phyloP scores from a whole-genome alignment of 2,797 vertebrate species.

The Danio aesculapii region DNA sequence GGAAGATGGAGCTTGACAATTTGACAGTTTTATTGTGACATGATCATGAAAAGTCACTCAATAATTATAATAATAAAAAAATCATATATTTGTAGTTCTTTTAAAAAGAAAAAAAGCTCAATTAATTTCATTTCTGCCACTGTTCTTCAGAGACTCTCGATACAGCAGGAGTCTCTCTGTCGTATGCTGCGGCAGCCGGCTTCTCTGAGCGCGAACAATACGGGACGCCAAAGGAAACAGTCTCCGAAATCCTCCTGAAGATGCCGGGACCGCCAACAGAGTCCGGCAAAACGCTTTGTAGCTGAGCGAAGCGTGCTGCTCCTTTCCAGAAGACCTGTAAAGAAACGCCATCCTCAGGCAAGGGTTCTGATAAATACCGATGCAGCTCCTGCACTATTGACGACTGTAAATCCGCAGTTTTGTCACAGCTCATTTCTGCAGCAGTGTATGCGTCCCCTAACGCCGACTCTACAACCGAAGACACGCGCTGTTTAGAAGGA shows the following conservation, averaged over 20 bases:
- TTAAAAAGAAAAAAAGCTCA: background rate
- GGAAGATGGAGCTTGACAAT: too few relatives aligned
- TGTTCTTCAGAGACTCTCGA: constrained; percentile 69
- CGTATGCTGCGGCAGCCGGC: constrained; percentile 74
- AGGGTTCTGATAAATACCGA: constrained; percentile 73
- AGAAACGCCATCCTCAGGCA: constrained; percentile 60
- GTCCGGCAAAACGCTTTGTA: constrained; percentile 72
- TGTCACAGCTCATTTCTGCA: constrained; percentile 35
- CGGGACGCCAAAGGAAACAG: constrained; percentile 76
- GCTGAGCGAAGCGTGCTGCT: constrained; percentile 69
- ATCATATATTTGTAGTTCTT: background rate
- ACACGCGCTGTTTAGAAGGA: constrained; percentile 71
- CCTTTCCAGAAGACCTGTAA: constrained; percentile 74
- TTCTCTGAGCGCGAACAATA: constrained; percentile 76
- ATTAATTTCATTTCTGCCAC: constrained; percentile 42
- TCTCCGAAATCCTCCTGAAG: constrained; percentile 77
- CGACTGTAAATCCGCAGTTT: constrained; percentile 58
- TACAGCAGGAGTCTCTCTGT: constrained; percentile 81
- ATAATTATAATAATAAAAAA: background rate
- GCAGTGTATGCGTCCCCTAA: constrained; percentile 41
- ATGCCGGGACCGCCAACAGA: constrained; percentile 75
- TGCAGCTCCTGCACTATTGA: constrained; percentile 67
- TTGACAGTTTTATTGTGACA: constrained; percentile 1
- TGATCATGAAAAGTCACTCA: background rate
- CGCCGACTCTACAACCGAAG: constrained; percentile 62